These are phyloP conservation scores for Euspilapteryx auroguttella DNA, from an alignment of 2,888 invertebrate genomes.

Conservation along the genomic window DNA sequence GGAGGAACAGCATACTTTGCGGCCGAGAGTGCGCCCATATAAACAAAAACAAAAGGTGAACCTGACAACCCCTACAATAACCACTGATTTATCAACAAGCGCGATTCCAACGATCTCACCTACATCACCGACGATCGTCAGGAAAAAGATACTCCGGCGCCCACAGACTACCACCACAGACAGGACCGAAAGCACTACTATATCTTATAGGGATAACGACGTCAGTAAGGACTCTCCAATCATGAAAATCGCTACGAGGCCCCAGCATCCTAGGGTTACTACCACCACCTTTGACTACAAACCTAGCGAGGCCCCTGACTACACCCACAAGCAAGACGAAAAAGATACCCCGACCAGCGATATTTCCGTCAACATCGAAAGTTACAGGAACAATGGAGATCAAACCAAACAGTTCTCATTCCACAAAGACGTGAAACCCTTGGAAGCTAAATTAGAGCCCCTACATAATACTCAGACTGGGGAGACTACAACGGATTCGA, in stretches of 20 bases:
- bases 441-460: slow-evolving; percentile 36
- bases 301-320: slow-evolving; percentile 34
- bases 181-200: slow-evolving; percentile 35
- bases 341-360: slow-evolving; percentile 57
- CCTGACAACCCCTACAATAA: slow-evolving; percentile 41
- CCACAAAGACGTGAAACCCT: slow-evolving; percentile 43
- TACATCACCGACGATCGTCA: slow-evolving; percentile 38
- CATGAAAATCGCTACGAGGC: slow-evolving; percentile 51
- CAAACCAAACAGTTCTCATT: slow-evolving; percentile 34
- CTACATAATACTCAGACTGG: slow-evolving; percentile 12
- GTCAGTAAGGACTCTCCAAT: slow-evolving; percentile 41
- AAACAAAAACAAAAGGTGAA: slow-evolving; percentile 21
- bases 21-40: slow-evolving; percentile 31
- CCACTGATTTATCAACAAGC: slow-evolving; percentile 46
- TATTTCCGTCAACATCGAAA: slow-evolving; percentile 35
- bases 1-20: slow-evolving; percentile 34
- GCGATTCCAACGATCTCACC: slow-evolving; percentile 46
- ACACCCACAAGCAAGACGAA: slow-evolving; percentile 51
- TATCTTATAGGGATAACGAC: slow-evolving; percentile 21
- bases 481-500: slow-evolving; percentile 24
- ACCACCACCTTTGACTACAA: slow-evolving; percentile 22
- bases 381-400: slow-evolving; percentile 16
- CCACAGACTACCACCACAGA: slow-evolving; percentile 27
- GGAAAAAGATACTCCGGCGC: slow-evolving; percentile 40
- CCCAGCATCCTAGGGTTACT: slow-evolving; percentile 21